A percentile compares a stretch with the other conserved stretches of the same genome.
Evolutionary conservation across 2,888 invertebrate genomes (phyloP).

Genomic region (Steinernema scapterisci): DNA sequence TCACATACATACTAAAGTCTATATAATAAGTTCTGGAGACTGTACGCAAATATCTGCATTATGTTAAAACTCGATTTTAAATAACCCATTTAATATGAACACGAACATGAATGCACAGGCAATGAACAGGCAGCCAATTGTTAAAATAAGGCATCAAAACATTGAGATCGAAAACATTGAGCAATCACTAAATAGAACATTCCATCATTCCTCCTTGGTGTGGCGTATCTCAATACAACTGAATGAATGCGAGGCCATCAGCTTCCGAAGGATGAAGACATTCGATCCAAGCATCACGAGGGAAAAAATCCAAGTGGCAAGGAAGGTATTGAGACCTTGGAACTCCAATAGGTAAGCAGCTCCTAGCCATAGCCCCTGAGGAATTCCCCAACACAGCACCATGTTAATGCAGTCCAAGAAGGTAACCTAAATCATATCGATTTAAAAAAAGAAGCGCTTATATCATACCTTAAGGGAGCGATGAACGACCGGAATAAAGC

Average conservation of each 20-base stretch:
- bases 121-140: background rate
- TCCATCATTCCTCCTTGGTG: no score
- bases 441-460: background rate
- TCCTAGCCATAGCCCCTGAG: constrained; percentile 85
- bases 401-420: background rate
- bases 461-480: constrained; percentile 46
- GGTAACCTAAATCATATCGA: background rate
- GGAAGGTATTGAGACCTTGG: constrained; percentile 80
- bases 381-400: constrained; percentile 71
- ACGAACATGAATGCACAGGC: no score
- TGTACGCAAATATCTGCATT: no score
- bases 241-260: background rate
- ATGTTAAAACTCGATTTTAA: no score
- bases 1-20: no score
- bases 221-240: no score
- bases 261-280: constrained; percentile 68
- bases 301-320: constrained; percentile 83
- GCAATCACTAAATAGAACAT: no score
- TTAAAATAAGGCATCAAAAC: background rate
- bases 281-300: constrained; percentile 84
- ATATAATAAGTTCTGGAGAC: no score
- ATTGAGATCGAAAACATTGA: background rate
- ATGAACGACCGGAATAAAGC: constrained; percentile 80
- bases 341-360: constrained; percentile 92
- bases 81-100: no score